Percentiles rank a stretch among this genome's conserved stretches.
phyloP scores from a whole-genome alignment of 2,113 vertebrate species.

The Sapayoa aenigma region DNA sequence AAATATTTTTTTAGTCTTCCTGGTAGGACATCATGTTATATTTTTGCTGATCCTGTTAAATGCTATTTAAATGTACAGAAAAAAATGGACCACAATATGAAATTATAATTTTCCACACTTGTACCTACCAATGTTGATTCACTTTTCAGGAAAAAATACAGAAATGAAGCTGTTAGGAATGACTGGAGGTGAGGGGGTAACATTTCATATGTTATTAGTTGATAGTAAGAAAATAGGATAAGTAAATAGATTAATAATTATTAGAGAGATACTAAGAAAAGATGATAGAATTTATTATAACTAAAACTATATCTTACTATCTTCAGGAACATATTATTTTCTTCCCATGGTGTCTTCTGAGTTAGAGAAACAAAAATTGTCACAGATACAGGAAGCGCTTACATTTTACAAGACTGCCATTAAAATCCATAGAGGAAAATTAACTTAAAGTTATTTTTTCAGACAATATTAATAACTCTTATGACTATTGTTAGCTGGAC shows the following conservation, averaged over 20 bases:
- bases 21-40: rapidly evolving
- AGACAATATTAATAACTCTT: background rate
- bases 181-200: background rate
- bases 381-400: background rate
- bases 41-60: background rate
- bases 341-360: background rate
- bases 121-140: background rate
- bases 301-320: background rate
- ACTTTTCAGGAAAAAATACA: background rate
- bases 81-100: background rate
- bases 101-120: background rate
- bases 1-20: background rate
- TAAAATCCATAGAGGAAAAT: background rate
- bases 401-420: background rate
- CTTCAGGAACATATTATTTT: background rate
- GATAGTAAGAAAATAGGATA: background rate
- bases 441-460: background rate
- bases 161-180: background rate
- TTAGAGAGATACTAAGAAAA: background rate
- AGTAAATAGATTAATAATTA: background rate
- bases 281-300: background rate
- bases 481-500: background rate
- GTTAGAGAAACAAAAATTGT: background rate
- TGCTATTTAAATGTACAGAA: background rate
- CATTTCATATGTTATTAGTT: background rate